These are phyloP conservation scores for Hemitrygon akajei DNA, from an alignment of 2,797 vertebrate genomes.

Conservation along the genomic window DNA sequence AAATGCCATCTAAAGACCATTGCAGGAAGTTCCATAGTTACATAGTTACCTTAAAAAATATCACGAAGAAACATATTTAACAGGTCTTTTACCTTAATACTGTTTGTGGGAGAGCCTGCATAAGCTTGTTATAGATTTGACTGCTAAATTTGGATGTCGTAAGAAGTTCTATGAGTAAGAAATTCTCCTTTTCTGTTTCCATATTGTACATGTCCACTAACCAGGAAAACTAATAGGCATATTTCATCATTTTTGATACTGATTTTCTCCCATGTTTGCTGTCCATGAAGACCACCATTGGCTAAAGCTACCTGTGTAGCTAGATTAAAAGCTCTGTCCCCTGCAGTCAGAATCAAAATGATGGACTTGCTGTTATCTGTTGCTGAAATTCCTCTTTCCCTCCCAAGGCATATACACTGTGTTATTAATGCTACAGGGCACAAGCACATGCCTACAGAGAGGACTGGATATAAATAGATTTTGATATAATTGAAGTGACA, in stretches of 20 bases:
- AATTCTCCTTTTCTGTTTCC: not conserved
- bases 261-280: not conserved
- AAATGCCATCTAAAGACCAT: not conserved
- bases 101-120: not conserved
- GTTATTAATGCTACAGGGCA: conserved; percentile 30
- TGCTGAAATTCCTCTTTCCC: not conserved
- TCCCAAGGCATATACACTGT: conserved; percentile 14
- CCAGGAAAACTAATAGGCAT: not conserved
- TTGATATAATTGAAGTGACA: conserved; percentile 34
- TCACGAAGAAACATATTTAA: not conserved
- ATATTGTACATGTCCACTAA: not conserved
- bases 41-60: not conserved
- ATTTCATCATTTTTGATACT: not conserved
- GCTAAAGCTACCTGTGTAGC: not conserved
- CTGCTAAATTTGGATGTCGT: not conserved
- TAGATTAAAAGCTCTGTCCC: not conserved
- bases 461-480: conserved; percentile 5
- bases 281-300: not conserved
- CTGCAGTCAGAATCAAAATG: conserved; percentile 2
- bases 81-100: not conserved
- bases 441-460: conserved; percentile 21
- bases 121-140: too few species aligned
- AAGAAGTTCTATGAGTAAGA: not conserved
- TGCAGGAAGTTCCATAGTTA: not conserved
- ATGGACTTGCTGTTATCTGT: not conserved